Evolutionary conservation across 1,140 invertebrate species (phyloP).

Genomic region (Scaptomyza montana): DNA sequence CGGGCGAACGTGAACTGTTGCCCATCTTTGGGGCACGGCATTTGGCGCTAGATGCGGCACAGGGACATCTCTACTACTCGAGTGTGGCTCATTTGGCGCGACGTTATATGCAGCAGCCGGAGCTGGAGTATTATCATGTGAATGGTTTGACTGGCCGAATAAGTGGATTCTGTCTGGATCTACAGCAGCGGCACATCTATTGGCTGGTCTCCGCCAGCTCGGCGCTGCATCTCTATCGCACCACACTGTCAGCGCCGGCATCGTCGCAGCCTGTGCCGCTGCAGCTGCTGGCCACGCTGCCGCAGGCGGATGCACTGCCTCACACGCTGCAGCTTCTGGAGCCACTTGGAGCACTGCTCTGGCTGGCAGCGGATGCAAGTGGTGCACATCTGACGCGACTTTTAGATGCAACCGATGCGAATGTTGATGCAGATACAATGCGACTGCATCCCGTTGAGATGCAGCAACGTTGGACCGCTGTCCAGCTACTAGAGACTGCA

Average conservation of each 20-base stretch:
- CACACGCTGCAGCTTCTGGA: conserved; percentile 41
- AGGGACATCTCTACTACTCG: conserved; percentile 94
- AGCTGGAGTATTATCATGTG: conserved; percentile 58
- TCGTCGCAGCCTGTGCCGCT: neutral
- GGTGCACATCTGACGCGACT: conserved; percentile 29
- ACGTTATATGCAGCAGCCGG: conserved; percentile 80
- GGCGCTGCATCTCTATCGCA: conserved; percentile 78
- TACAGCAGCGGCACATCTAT: conserved; percentile 89
- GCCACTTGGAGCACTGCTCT: conserved; percentile 45
- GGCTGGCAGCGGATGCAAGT: conserved; percentile 37
- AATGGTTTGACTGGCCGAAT: conserved; percentile 84
- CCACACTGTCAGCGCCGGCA: conserved; percentile 1
- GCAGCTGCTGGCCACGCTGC: conserved; percentile 16
- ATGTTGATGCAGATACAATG: neutral
- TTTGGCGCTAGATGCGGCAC: conserved; percentile 91
- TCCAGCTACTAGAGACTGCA: conserved; percentile 36
- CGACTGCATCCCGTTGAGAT: conserved; percentile 1
- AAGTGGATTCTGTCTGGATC: conserved; percentile 92
- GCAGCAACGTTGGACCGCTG: conserved; percentile 3
- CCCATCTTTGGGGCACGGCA: conserved; percentile 85
- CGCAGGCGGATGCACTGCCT: conserved; percentile 26
- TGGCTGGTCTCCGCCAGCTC: conserved; percentile 90
- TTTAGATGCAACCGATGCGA: neutral
- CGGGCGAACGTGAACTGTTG: conserved; percentile 59
- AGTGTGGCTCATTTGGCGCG: conserved; percentile 92